Evolutionary conservation across 2,113 vertebrate genomes (phyloP), one percentile per base, ranked within the genome.

Genomic region (Tamias sibiricus): DNA sequence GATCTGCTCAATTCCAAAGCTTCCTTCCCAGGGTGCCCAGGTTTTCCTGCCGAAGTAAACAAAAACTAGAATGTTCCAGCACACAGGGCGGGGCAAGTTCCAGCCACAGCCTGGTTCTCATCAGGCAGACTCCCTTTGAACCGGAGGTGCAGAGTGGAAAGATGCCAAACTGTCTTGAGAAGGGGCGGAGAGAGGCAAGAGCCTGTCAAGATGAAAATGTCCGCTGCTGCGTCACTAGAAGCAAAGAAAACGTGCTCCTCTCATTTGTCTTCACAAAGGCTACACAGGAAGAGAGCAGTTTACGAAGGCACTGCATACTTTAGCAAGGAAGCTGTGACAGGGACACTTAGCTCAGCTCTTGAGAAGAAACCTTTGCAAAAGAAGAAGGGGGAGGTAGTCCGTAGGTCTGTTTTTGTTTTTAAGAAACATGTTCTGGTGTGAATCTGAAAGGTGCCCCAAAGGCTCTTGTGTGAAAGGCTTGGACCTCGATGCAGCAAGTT

Each of bases 251-350:
- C 40, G 69, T 13, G 24, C 59, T 44, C 52, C 14, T 49, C 86
- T 80, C 40, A 26, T 88, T 79, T 93, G 40, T 71, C 93, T 92
- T 57, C n/a, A 93, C 62, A 87, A 75, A 90, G 83, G 69, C 83
- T 26, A 14, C 86, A 85, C 87, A 90, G 96, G 96, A 93, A 95
- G 80, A 95, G 90, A 90, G 76, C 54, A 5, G 32, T 28, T 83
- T 37, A 30, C 17, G 16, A 37, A 83, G 66, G 81, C 47, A 32
- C 37, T 20, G 69, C 35, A 19, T 52, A 32, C 90, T 68, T 87
- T 10, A 87, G 87, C 52, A 44, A 88, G 89, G 9, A 47, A 87
- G 86, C 30, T 11, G 77, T 49, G 77, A 82, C 79, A 35, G 64
- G 42, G 91, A 72, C 59, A 42, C 24, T 40, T 62, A 49, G 11